Base-by-base conservation (phyloP, 2,113 vertebrate species). In the Eclectus roratus region DNA sequence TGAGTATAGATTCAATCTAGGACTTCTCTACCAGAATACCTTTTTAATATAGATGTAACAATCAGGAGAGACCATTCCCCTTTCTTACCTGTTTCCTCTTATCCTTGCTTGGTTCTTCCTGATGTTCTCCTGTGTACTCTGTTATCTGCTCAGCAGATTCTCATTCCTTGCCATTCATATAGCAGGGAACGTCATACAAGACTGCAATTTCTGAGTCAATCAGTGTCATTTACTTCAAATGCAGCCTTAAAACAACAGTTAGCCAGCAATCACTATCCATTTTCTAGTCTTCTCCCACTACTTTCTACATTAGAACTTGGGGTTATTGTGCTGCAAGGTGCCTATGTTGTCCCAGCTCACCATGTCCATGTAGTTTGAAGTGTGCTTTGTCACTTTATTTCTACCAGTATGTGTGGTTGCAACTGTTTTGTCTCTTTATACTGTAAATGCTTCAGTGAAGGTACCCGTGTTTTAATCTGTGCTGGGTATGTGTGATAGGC, bases 111-210 rank as follows among this genome's bases (percentile, higher is more conserved):
- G 23, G 35, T 39, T 39, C 33, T 29, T 49, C 17, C 35, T 35
- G 35, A 24, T 65, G 72, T 82, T 76, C 29, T 69, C 4, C 31
- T 10, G 0, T 25, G 7, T 25, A 3, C 13, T 29, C 39, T 18
- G 18, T 29, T 63, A 10, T n/a, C 14, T 39, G 55, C 27, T 17
- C 18, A 1, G 1, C 39, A 56, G 58, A 53, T 49, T 70, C 31
- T 31, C 3, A 0, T 35, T 64, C 33, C 55, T n/a, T 63, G n/a
- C 28, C 2, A 0, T 37, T 84, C 27, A 2, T 68, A 33, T 35
- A 68, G 12, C 29, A 14, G 33, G 43, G 13, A 70, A 24, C 31
- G 24, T 14, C 37, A 33, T 50, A 16, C 21, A 53, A 18, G 28
- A 33, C 18, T 69, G 13, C 16, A 25, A 4, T 35, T 52, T 88